These are phyloP conservation scores for Xylocampa areola DNA, from an alignment of 2,888 invertebrate genomes.

Conservation along the genomic window DNA sequence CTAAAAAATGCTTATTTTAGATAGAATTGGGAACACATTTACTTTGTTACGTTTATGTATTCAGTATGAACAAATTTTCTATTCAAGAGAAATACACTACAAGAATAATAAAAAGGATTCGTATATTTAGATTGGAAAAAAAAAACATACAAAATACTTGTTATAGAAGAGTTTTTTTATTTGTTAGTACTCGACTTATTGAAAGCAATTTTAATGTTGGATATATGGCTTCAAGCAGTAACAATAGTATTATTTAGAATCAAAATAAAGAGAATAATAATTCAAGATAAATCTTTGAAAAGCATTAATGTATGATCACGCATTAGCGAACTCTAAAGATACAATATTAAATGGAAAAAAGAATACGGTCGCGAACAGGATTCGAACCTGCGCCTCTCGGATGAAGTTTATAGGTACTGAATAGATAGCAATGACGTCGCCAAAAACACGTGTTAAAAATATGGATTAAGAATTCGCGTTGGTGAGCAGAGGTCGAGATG, in stretches of 20 bases:
- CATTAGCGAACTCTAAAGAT: too few relatives aligned
- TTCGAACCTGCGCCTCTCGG: too few relatives aligned
- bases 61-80: constrained; percentile 7
- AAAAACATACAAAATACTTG: background rate
- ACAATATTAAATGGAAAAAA: too few relatives aligned
- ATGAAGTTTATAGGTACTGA: too few relatives aligned
- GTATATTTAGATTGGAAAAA: constrained; percentile 9
- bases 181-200: constrained; percentile 8
- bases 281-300: too few relatives aligned
- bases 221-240: constrained; percentile 4
- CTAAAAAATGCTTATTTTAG: too few relatives aligned
- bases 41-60: background rate
- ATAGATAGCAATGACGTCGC: too few relatives aligned
- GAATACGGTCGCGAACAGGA: too few relatives aligned
- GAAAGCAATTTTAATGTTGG: constrained; percentile 10
- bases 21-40: background rate
- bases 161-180: constrained; percentile 9
- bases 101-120: constrained; percentile 10
- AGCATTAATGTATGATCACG: too few relatives aligned
- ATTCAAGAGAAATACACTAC: constrained; percentile 15
- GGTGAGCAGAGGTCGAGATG: too few relatives aligned
- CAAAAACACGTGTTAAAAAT: too few relatives aligned
- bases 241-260: background rate
- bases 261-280: background rate
- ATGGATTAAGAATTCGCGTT: too few relatives aligned